These are phyloP conservation scores for Dryococelus australis DNA, from an alignment of 2,888 invertebrate genomes.

Conservation along the genomic window DNA sequence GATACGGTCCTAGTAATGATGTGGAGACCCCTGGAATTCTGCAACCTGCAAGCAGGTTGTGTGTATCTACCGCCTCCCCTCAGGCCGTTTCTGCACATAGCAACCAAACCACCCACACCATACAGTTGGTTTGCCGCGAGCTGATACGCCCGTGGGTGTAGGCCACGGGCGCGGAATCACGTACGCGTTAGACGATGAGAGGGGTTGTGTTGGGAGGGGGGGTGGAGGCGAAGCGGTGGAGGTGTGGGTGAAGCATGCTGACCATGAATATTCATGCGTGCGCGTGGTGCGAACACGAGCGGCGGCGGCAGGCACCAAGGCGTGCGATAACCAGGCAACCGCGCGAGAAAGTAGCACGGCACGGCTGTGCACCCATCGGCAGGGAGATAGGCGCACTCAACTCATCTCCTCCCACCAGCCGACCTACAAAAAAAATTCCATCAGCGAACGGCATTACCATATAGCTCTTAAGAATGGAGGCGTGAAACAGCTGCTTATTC, in stretches of 20 bases:
- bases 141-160: no score
- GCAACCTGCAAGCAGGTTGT: background rate
- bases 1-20: no score
- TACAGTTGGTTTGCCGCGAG: no score
- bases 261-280: slow-evolving; percentile 16
- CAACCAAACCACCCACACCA: background rate
- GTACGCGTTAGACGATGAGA: no score
- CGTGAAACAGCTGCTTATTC: no score
- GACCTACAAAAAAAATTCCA: no score
- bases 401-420: background rate
- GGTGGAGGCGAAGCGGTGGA: background rate
- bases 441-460: no score
- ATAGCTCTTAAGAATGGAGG: no score
- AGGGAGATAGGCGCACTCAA: background rate
- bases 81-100: background rate
- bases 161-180: no score
- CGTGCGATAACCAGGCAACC: background rate
- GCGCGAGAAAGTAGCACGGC: no score
- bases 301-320: background rate
- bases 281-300: background rate
- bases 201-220: no score
- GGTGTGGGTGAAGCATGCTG: background rate
- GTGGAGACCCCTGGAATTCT: background rate
- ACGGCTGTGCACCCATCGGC: background rate
- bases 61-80: background rate